Evolutionary conservation across 1,140 invertebrate species (phyloP).

Genomic region (Protaetia brevitarsis): DNA sequence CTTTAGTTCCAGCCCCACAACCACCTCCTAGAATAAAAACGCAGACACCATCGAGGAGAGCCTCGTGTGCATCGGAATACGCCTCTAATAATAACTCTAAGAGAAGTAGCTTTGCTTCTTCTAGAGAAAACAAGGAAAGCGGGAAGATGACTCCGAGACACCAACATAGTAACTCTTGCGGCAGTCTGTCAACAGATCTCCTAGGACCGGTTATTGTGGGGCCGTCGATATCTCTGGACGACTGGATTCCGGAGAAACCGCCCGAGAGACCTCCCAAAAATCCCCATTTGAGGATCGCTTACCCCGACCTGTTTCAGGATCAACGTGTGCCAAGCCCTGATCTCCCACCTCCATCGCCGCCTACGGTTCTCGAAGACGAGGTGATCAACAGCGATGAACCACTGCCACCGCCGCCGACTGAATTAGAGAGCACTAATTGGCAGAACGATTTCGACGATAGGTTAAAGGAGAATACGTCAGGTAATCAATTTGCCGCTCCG

Average conservation of each 20-base stretch:
- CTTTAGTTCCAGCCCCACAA: conserved; percentile 45
- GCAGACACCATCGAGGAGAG: conserved; percentile 56
- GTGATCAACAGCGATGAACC: conserved; percentile 66
- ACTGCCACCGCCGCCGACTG: conserved; percentile 68
- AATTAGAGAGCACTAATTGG: conserved; percentile 49
- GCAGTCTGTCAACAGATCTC: conserved; percentile 58
- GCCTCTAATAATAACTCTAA: conserved; percentile 53
- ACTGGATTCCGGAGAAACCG: conserved; percentile 67
- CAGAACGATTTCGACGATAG: conserved; percentile 35
- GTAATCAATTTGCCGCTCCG: conserved; percentile 40
- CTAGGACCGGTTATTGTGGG: conserved; percentile 63
- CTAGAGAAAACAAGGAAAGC: conserved; percentile 37
- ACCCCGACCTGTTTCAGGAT: conserved; percentile 49
- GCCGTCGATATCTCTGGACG: conserved; percentile 62
- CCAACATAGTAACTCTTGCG: conserved; percentile 61
- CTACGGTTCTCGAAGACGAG: conserved; percentile 59
- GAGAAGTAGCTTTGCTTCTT: conserved; percentile 42
- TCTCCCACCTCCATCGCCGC: conserved; percentile 67
- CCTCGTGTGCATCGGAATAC: conserved; percentile 68
- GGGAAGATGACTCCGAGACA: conserved; percentile 49
- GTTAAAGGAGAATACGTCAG: conserved; percentile 33
- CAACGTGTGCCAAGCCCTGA: conserved; percentile 66
- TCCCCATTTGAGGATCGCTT: conserved; percentile 61
- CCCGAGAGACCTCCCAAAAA: conserved; percentile 71
- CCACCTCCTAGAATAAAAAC: conserved; percentile 57